Evolutionary conservation across 2,888 invertebrate species (phyloP), one percentile per base, ranked within the genome.

Genomic region (Hanleya hanleyi): DNA sequence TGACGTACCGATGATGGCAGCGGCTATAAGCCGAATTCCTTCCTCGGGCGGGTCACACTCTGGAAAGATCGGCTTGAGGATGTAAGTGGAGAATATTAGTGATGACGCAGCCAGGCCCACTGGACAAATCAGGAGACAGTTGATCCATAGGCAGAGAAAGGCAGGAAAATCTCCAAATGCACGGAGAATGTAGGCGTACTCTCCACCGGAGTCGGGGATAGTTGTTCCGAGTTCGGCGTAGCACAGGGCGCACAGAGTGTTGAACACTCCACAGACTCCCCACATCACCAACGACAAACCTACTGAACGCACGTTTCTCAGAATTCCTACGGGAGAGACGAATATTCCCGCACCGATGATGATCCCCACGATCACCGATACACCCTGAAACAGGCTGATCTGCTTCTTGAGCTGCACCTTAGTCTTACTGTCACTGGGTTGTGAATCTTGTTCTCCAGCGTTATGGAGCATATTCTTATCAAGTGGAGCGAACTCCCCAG

Each of bases 341-440:
- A 98, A 98, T 84, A 98, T 98, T 12, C 98, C 98, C 1, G 97
- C 95, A 0, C 98, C 98, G 69, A 97, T 94, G 81, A 97, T 97
- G 77, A 97, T 95, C 65, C 97, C 97, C 33, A 87, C 83, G 69
- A 88, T 88, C 38, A 88, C 86, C 50, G 83, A 81, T 6, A 86
- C 85, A 37, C 85, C 86, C 64, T 85, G 85, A 22, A 84, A 77
- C 18, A 88, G 72, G 47, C 75, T 82, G 29, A 88, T 84, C 73
- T 84, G 83, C 75, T 84, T 83, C 74, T 84, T 83, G 35, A 87
- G 77, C 65, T 78, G 77, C 41, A 87, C 82, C 47, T 61, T 61
- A n/a, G n/a, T n/a, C n/a, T n/a, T n/a, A n/a, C n/a, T n/a, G n/a
- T n/a, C n/a, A n/a, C n/a, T n/a, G n/a, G n/a, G n/a, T n/a, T n/a